Evolutionary conservation across 1,140 invertebrate species (phyloP).

Genomic region (Frieseomelitta varia): DNA sequence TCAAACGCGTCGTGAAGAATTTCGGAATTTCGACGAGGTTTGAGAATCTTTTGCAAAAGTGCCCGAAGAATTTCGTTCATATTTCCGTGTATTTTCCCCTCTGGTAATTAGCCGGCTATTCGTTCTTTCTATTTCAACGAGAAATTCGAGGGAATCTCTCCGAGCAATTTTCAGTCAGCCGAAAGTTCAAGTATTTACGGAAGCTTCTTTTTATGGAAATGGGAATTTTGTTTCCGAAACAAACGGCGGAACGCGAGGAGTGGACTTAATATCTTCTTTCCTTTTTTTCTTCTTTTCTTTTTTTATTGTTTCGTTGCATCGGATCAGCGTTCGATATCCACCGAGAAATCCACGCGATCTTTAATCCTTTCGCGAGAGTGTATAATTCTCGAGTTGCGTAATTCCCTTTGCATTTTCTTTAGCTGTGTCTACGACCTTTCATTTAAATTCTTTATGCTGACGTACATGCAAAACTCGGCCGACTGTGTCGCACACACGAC

Average conservation of each 20-base stretch:
- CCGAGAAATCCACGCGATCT: no score
- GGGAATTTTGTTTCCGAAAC: no score
- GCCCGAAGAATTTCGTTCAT: not conserved
- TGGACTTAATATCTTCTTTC: no score
- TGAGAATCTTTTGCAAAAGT: not conserved
- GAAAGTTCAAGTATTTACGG: not conserved
- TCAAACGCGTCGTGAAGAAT: not conserved
- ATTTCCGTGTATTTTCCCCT: not conserved
- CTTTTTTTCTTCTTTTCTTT: no score
- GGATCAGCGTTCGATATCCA: no score
- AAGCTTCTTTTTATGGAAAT: not conserved
- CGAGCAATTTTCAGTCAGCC: not conserved
- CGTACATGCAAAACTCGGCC: not conserved
- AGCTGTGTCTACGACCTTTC: not conserved
- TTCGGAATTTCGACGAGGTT: not conserved
- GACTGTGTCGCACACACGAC: not conserved
- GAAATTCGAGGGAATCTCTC: not conserved
- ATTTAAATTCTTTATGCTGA: not conserved
- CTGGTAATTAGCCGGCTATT: no score
- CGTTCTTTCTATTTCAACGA: no score
- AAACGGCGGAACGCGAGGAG: no score
- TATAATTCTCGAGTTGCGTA: not conserved
- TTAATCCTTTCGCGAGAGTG: not conserved
- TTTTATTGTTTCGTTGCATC: no score
- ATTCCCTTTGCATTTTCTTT: not conserved